Evolutionary conservation across 2,888 invertebrate species (phyloP), one percentile per base, ranked within the genome.

Genomic region (Polia nebulosa): DNA sequence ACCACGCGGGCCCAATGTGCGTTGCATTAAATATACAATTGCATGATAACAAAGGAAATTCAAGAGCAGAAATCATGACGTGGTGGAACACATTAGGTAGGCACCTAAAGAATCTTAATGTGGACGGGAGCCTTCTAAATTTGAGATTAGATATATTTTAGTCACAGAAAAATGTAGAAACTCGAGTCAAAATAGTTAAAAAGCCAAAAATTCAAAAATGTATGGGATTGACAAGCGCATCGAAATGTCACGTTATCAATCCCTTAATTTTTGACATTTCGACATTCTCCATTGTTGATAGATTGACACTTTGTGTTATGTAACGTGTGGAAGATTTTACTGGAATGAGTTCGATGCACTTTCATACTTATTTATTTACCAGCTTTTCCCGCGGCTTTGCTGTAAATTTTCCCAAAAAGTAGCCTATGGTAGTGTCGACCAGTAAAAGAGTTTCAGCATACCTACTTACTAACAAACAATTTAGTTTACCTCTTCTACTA

Each of bases 141-240:
- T 11, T 34, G 22, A 27, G 6, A 41, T 11, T 22, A 52, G 44
- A 32, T 45, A 2, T 20, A 20, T 61, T 27, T 68, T 58, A 44
- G 32, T 25, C 36, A 58, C 32, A 74, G 20, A 20, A 36, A 39
- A 74, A 74, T 47, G 39, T 27, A 75, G 75, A 75, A 74, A 74
- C 47, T 20, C 17, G 39, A 56, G 22, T 36, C 58, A 39, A 45
- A 39, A 39, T 58, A 53, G 36, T 47, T 27, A 25, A 8, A 11
- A 53, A 52, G 36, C 27, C 57, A 58, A 27, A 17, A 53, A 58
- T 17, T 29, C 57, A 47, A 44, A 36, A 34, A n/a, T n/a, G n/a
- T 57, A 57, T 65, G n/a, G 39, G 45, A 56, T 67, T 52, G 27
- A 56, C 66, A 73, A 60, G 66, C 59, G 27, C 57, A 62, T 55